Evolutionary conservation across 1,140 invertebrate genomes (phyloP).

Genomic region (Drosophila varians): DNA sequence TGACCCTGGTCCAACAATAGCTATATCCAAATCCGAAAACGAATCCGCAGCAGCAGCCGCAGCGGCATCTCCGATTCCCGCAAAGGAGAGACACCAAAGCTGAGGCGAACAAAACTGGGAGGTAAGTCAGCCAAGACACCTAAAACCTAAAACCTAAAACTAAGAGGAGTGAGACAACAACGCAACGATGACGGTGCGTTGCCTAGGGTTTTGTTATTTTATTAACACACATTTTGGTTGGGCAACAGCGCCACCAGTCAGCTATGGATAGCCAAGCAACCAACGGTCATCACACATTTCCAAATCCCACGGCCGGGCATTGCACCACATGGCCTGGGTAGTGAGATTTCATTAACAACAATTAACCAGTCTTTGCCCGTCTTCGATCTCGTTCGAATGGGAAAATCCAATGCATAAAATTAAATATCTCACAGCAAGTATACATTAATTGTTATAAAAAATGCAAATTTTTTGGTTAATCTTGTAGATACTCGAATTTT

Average conservation of each 20-base stretch:
- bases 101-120: slow-evolving; percentile 26
- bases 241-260: slow-evolving; percentile 6
- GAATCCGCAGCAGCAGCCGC: too few species aligned
- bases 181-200: slow-evolving; percentile 61
- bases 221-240: slow-evolving; percentile 48
- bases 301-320: slow-evolving; percentile 37
- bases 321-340: slow-evolving; percentile 12
- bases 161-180: slow-evolving; percentile 14
- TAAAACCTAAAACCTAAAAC: background rate
- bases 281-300: slow-evolving; percentile 21
- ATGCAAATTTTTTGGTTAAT: too few species aligned
- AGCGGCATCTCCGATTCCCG: slow-evolving; percentile 36
- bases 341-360: slow-evolving; percentile 32
- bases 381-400: slow-evolving; percentile 1
- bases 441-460: too few species aligned
- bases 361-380: background rate
- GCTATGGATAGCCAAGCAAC: too few species aligned
- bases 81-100: slow-evolving; percentile 22
- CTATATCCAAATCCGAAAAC: slow-evolving; percentile 21
- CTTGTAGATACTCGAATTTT: too few species aligned
- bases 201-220: slow-evolving; percentile 52
- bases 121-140: slow-evolving; percentile 47
- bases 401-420: background rate
- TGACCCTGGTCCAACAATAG: slow-evolving; percentile 79
- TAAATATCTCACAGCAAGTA: background rate